A percentile compares a stretch with the other conserved stretches of the same genome.
Conservation (phyloP, 23 tunicate species). For the Phallusia fumigata region DNA sequence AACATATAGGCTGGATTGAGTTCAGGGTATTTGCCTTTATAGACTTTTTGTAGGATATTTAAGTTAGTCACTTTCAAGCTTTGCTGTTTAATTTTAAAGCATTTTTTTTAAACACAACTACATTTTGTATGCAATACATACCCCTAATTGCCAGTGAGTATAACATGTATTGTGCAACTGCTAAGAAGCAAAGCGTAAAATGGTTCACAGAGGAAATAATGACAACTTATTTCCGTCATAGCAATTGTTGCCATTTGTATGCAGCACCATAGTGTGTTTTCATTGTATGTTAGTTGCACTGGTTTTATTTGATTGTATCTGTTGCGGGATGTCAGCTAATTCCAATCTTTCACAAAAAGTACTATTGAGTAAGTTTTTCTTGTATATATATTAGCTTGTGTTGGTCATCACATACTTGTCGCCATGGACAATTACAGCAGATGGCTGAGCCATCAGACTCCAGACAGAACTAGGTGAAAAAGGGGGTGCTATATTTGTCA, state of each 20-base stretch:
- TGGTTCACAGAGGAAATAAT: background rate
- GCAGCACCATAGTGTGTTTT: too few species aligned
- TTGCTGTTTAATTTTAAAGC: too few species aligned
- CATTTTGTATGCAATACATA: too few species aligned
- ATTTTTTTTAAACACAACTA: too few species aligned
- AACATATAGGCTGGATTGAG: too few species aligned
- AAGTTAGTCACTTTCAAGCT: too few species aligned
- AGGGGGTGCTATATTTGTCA: slow-evolving; percentile 10
- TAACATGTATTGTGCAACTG: too few species aligned
- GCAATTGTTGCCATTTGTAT: too few species aligned
- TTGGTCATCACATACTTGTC: background rate
- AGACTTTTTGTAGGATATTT: too few species aligned
- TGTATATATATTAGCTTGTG: background rate
- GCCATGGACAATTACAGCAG: background rate
- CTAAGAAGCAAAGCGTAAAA: background rate
- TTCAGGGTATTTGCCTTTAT: too few species aligned
- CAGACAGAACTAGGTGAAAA: slow-evolving; percentile 7
- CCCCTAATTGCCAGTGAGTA: too few species aligned
- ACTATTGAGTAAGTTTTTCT: background rate
- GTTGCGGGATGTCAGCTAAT: background rate
- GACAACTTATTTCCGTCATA: background rate
- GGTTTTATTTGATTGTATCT: background rate
- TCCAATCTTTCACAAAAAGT: background rate
- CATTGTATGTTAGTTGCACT: too few species aligned
- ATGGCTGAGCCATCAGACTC: background rate